phyloP scores from a whole-genome alignment of 2,113 vertebrate species.

The Alosa alosa region DNA sequence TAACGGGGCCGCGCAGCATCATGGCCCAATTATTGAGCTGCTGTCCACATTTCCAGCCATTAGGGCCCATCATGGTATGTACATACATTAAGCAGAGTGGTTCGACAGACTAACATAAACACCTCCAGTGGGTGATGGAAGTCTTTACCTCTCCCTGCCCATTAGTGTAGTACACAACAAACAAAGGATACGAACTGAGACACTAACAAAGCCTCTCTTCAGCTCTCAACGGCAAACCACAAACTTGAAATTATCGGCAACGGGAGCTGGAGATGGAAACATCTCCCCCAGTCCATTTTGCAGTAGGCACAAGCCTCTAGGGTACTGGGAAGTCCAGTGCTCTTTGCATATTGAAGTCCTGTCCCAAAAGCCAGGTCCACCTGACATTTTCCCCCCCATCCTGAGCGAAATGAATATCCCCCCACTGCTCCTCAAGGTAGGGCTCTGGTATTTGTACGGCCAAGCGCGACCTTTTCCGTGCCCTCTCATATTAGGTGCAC shows the following conservation, averaged over 20 bases:
- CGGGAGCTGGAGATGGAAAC: background rate
- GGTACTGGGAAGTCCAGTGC: background rate
- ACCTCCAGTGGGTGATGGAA: background rate
- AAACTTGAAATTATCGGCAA: background rate
- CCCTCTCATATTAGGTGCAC: conserved; percentile 96
- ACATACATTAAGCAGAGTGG: conserved; percentile 12
- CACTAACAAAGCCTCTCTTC: background rate
- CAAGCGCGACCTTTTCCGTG: conserved; percentile 91
- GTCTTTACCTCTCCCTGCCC: background rate
- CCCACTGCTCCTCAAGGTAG: conserved; percentile 77
- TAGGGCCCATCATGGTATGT: conserved; percentile 8
- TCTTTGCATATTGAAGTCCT: background rate
- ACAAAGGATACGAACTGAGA: background rate
- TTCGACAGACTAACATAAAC: background rate
- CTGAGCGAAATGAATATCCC: conserved; percentile 93
- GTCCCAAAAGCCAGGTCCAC: conserved; percentile 58
- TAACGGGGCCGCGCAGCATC: background rate
- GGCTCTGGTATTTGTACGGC: conserved; percentile 50
- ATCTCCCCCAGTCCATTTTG: background rate
- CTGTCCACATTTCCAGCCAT: background rate
- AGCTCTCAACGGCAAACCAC: background rate
- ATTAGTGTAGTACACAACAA: background rate
- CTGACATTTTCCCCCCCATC: conserved; percentile 76
- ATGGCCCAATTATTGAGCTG: background rate
- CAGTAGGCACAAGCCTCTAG: background rate